Evolutionary conservation across 2,113 vertebrate genomes (phyloP).

Genomic region (Chionis minor): DNA sequence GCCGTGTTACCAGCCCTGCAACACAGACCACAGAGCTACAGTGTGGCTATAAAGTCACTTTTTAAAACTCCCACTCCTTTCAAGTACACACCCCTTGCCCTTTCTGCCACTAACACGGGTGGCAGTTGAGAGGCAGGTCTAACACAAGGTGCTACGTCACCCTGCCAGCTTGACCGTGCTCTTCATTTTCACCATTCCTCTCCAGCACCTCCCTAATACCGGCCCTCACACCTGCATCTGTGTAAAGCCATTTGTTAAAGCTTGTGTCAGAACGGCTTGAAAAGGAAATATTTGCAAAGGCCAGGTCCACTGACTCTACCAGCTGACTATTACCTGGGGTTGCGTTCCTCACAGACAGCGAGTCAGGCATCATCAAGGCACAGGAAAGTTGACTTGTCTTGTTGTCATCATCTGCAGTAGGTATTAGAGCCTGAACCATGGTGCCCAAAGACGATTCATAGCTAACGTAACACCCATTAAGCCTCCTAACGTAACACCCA

Average conservation of each 20-base stretch:
- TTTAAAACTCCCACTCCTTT: neutral
- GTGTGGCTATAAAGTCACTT: neutral
- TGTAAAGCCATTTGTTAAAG: neutral
- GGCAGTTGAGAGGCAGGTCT: neutral
- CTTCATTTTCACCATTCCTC: neutral
- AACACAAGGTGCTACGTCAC: neutral
- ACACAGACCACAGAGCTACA: neutral
- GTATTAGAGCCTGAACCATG: neutral
- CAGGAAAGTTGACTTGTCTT: neutral
- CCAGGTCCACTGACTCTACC: neutral
- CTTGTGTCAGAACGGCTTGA: neutral
- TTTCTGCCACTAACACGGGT: neutral
- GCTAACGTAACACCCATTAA: neutral
- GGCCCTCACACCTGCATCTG: neutral
- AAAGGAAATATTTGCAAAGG: neutral
- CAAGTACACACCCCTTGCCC: neutral
- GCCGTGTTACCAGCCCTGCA: neutral
- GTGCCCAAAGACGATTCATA: neutral
- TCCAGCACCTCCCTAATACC: neutral
- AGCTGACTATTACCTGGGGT: neutral
- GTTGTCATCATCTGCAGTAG: neutral
- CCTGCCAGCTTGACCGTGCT: neutral
- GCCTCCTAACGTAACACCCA: neutral
- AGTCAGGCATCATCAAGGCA: neutral
- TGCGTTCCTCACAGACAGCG: neutral